These are phyloP conservation scores for Meta bourneti DNA, from an alignment of 2,888 invertebrate genomes.

Conservation along the genomic window DNA sequence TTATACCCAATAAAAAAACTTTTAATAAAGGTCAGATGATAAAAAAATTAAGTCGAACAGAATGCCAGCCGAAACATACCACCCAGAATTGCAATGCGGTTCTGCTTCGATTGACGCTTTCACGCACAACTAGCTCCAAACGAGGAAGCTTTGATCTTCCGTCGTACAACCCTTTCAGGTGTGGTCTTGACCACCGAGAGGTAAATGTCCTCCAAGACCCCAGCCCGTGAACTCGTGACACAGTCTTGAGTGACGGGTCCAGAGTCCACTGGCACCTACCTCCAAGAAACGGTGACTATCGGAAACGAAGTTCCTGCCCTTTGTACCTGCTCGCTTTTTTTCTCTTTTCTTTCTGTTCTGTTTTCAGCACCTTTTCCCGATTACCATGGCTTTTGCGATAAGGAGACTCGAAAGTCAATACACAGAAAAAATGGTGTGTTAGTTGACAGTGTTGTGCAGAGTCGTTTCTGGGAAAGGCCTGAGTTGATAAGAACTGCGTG, in stretches of 20 bases:
- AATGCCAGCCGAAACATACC: background rate
- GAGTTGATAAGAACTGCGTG: background rate
- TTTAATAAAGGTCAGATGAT: background rate
- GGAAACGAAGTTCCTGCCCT: background rate
- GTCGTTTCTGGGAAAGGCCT: background rate
- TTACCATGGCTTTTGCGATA: constrained; percentile 2
- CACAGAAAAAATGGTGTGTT: background rate
- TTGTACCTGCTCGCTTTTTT: constrained; percentile 24
- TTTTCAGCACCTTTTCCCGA: background rate
- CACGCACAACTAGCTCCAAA: background rate
- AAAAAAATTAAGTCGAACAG: background rate
- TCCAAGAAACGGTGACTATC: background rate
- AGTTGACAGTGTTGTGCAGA: background rate
- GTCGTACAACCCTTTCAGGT: constrained; percentile 16
- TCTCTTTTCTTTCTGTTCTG: background rate
- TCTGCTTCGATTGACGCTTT: background rate
- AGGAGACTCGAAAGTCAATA: constrained; percentile 23
- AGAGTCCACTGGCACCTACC: constrained; percentile 23
- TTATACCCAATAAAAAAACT: background rate
- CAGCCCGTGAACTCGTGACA: background rate
- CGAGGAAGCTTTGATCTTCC: background rate
- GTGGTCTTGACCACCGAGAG: constrained; percentile 52
- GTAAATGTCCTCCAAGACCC: constrained; percentile 7
- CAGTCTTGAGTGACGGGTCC: constrained; percentile 9
- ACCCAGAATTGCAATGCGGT: background rate